Conservation (phyloP, 2,113 vertebrate genomes). For the Poeciliopsis retropinna region DNA sequence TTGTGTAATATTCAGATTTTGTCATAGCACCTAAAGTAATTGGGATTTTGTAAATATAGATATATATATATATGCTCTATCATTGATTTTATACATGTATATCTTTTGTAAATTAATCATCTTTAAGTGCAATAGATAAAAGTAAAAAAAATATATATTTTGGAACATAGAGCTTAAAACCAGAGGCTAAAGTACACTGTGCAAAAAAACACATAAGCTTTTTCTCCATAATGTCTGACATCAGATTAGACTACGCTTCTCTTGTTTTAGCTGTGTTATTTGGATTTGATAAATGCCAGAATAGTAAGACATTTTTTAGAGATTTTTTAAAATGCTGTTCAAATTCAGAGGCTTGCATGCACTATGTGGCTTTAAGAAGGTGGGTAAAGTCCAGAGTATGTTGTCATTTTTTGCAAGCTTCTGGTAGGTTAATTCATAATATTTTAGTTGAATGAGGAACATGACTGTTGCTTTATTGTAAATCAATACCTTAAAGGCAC, state of each 20-base stretch:
- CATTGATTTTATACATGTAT: constrained; percentile 77
- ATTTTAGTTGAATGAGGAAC: not conserved
- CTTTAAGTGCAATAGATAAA: constrained; percentile 96
- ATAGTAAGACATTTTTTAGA: not conserved
- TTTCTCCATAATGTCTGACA: not conserved
- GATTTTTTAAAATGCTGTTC: not conserved
- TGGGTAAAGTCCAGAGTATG: not conserved
- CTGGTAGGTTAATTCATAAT: not conserved
- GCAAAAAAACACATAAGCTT: not conserved
- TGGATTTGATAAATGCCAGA: not conserved
- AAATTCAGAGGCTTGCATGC: not conserved
- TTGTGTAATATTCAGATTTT: constrained; percentile 65
- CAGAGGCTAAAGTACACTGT: not conserved
- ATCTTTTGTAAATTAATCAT: constrained; percentile 85
- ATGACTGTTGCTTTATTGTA: not conserved
- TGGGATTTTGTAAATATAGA: constrained; percentile 69
- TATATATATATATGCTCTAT: constrained; percentile 43
- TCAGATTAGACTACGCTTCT: not conserved
- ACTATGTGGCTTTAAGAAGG: not conserved
- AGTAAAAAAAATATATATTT: constrained; percentile 77
- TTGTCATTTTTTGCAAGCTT: not conserved
- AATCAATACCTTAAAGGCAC: not conserved
- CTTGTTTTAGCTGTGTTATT: not conserved
- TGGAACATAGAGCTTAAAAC: constrained; percentile 60
- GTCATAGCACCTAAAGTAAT: constrained; percentile 69